phyloP scores from a whole-genome alignment of 2,113 vertebrate genomes.

The Sterna hirundo region DNA sequence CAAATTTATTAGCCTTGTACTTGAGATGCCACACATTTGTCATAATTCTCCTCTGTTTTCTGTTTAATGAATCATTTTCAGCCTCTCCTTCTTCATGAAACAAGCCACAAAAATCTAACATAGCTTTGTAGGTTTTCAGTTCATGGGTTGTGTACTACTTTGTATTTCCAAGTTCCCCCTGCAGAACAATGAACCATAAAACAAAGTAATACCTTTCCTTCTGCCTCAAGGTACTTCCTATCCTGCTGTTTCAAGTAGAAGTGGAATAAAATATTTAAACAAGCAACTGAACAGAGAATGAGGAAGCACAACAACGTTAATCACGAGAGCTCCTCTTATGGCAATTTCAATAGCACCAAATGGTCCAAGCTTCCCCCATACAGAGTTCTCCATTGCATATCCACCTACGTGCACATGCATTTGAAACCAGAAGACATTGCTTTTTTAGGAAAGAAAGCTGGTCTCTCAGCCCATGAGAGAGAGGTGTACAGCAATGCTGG shows the following conservation, averaged over 20 bases:
- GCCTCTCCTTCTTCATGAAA: not conserved
- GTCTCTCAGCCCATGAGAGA: not conserved
- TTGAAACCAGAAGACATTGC: not conserved
- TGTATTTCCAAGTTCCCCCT: not conserved
- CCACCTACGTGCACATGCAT: not conserved
- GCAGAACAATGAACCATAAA: slow-evolving; percentile 35
- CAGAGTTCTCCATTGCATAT: not conserved
- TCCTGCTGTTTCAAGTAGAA: not conserved
- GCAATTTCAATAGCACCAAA: not conserved
- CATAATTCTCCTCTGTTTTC: not conserved
- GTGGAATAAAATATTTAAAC: slow-evolving; percentile 43
- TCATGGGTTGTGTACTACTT: not conserved
- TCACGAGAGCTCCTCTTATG: not conserved
- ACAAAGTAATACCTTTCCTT: slow-evolving; percentile 14
- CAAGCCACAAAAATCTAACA: not conserved
- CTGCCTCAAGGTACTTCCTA: slow-evolving; percentile 15
- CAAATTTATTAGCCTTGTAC: not conserved
- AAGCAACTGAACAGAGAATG: not conserved
- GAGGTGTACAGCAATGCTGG: not conserved
- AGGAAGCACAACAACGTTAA: not conserved
- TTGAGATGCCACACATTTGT: not conserved
- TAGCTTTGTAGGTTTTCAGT: not conserved
- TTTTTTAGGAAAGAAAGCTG: not conserved
- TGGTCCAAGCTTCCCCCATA: not conserved
- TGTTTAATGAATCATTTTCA: not conserved